A percentile compares a stretch with the other conserved stretches of the same genome.
Evolutionary conservation across 2,888 invertebrate species (phyloP).

Genomic region (Caenorhabditis sinica): DNA sequence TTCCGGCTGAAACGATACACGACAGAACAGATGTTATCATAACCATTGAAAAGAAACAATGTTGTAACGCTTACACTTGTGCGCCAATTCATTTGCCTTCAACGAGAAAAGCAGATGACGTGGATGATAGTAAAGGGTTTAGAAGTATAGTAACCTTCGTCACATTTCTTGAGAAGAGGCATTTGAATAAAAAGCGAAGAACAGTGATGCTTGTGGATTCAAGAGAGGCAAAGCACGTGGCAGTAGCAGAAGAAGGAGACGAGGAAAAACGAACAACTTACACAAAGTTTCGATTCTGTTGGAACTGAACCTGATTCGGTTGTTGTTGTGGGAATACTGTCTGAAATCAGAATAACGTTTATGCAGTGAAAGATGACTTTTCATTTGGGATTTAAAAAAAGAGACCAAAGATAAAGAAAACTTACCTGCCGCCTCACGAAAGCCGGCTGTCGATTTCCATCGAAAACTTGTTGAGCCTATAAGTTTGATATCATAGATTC

Average conservation of each 20-base stretch:
- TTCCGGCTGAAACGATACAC: constrained; percentile 49
- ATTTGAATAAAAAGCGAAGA: background rate
- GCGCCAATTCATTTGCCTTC: constrained; percentile 11
- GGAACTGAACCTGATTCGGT: constrained; percentile 24
- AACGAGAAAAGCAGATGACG: constrained; percentile 13
- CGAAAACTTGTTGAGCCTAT: constrained; percentile 57
- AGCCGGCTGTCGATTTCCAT: constrained; percentile 35
- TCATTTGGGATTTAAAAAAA: background rate
- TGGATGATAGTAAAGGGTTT: background rate
- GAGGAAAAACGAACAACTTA: constrained; percentile 6
- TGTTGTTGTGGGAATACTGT: constrained; percentile 30
- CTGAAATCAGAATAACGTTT: constrained; percentile 18
- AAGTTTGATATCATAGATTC: background rate
- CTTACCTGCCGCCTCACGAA: constrained; percentile 50
- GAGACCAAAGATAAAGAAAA: background rate
- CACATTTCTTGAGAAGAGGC: background rate
- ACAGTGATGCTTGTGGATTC: background rate
- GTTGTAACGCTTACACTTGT: constrained; percentile 58
- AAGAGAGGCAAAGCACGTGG: constrained; percentile 15
- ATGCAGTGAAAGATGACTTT: background rate
- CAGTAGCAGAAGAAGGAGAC: background rate
- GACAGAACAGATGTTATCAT: constrained; percentile 59
- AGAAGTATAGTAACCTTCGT: constrained; percentile 4
- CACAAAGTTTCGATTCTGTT: constrained; percentile 44
- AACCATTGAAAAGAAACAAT: constrained; percentile 42